Conservation (phyloP, 2,113 vertebrate species). For the Corvus moneduloides region DNA sequence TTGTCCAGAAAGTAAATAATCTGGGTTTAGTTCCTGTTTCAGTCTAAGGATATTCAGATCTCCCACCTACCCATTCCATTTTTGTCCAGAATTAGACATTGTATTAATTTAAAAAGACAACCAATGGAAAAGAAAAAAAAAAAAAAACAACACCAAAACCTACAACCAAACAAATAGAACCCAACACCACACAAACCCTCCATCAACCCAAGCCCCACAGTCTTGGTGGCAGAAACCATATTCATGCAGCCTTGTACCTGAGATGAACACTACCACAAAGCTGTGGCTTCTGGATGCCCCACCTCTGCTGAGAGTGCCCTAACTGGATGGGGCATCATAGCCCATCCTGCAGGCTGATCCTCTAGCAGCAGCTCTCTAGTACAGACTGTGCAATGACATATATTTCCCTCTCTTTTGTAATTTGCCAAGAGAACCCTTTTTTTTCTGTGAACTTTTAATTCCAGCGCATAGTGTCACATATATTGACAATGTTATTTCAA, state of each 20-base stretch:
- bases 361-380: not conserved
- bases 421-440: not conserved
- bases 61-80: not conserved
- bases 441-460: not conserved
- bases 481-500: not conserved
- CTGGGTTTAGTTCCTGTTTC: not conserved
- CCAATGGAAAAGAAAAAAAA: not conserved
- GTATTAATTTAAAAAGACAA: not conserved
- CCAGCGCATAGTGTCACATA: rapidly evolving
- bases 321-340: no score
- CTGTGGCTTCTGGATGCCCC: not conserved
- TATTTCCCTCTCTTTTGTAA: not conserved
- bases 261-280: not conserved
- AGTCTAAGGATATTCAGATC: not conserved
- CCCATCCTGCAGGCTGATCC: rapidly evolving
- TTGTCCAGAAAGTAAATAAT: not conserved
- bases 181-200: rapidly evolving
- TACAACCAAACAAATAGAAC: not conserved
- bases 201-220: rapidly evolving
- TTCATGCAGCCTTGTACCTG: not conserved
- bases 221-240: not conserved
- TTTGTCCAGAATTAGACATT: not conserved
- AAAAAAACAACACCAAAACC: no score
- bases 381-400: not conserved
- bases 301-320: no score